Conservation (phyloP, 2,888 invertebrate genomes). For the Cryptus armator region DNA sequence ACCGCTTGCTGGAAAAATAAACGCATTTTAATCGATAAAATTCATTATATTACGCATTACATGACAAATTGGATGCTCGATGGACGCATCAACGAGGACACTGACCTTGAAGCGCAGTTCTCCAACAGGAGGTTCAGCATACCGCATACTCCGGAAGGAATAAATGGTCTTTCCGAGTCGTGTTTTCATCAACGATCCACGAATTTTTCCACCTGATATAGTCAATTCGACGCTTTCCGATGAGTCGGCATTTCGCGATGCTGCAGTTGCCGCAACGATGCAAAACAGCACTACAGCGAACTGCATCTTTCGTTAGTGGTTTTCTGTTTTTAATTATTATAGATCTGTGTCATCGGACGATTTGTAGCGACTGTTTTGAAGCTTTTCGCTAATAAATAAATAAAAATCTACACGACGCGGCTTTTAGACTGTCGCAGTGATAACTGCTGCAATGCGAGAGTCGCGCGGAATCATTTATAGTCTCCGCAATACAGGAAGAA, state of each 20-base stretch:
- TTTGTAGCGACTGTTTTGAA: neutral
- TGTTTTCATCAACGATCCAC: conserved; percentile 74
- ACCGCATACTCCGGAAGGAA: conserved; percentile 77
- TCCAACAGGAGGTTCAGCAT: conserved; percentile 77
- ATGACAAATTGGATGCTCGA: neutral
- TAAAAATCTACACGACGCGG: neutral
- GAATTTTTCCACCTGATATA: conserved; percentile 72
- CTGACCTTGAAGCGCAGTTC: conserved; percentile 76
- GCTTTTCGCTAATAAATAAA: neutral
- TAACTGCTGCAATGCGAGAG: neutral
- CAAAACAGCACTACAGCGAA: conserved; percentile 29
- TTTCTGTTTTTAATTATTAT: neutral
- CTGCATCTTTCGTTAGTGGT: conserved; percentile 32
- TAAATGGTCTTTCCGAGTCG: conserved; percentile 75
- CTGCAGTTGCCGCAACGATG: conserved; percentile 4
- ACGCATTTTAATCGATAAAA: too few relatives aligned
- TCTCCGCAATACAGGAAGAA: conserved; percentile 15
- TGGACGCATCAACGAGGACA: neutral
- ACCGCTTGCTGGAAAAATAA: conserved; percentile 85
- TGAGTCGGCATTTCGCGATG: neutral
- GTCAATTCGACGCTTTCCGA: conserved; percentile 55
- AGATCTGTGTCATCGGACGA: neutral
- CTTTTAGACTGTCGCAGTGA: neutral
- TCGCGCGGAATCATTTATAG: conserved; percentile 27
- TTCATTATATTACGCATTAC: neutral